These are phyloP conservation scores for Bujurquina vittata DNA, from an alignment of 2,113 vertebrate genomes.

Conservation along the genomic window DNA sequence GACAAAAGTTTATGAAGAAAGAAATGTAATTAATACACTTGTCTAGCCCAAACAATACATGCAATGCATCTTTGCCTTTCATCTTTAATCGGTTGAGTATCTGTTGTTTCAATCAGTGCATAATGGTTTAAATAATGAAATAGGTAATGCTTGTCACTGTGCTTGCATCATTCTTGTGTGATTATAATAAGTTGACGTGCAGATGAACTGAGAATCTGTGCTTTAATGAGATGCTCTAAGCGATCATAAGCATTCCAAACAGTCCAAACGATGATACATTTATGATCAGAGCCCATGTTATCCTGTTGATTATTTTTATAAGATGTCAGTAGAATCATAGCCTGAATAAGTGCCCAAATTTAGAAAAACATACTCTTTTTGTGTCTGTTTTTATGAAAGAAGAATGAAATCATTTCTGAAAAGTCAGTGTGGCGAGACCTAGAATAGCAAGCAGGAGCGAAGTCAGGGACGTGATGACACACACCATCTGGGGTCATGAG, in stretches of 20 bases:
- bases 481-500: slow-evolving; percentile 68
- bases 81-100: no score
- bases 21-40: neutral
- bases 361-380: neutral
- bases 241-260: neutral
- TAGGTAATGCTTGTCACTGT: no score
- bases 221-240: neutral
- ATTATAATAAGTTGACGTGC: no score
- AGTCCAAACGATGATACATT: neutral
- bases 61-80: neutral
- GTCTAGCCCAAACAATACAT: no score
- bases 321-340: neutral
- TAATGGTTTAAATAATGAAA: no score
- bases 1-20: slow-evolving; percentile 1
- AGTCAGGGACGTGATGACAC: slow-evolving; percentile 41
- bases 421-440: neutral
- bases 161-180: no score
- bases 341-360: neutral
- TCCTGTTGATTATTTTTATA: neutral
- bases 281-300: neutral
- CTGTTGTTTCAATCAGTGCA: no score
- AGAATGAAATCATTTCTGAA: slow-evolving; percentile 16
- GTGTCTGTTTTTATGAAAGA: neutral
- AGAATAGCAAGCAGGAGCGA: slow-evolving; percentile 25
- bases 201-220: neutral